A percentile compares a stretch with the other conserved stretches of the same genome.
Evolutionary conservation across 2,113 vertebrate species (phyloP).

Genomic region (Muntiacus reevesi): DNA sequence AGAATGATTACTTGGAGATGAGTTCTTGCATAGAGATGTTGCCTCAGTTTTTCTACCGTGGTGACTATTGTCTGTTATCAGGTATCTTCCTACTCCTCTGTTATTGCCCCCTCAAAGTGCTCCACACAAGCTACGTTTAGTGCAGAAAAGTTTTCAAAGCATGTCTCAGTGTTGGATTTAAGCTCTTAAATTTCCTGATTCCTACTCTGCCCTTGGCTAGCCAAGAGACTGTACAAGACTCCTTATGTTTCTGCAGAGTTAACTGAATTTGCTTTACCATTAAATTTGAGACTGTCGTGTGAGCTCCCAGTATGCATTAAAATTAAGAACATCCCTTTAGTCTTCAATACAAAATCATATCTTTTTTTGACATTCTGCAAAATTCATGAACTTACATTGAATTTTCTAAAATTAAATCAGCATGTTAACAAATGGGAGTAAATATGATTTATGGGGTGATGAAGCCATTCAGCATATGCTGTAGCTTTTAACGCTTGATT

Average conservation of each 20-base stretch:
- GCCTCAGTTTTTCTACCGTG: not conserved
- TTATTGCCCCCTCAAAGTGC: not conserved
- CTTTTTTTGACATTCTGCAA: conserved; percentile 44
- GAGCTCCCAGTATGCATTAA: conserved; percentile 31
- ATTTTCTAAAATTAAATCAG: conserved; percentile 65
- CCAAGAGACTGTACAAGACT: conserved; percentile 17
- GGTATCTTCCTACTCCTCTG: not conserved
- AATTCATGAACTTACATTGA: conserved; percentile 63
- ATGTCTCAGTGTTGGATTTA: conserved; percentile 1
- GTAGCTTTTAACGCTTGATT: conserved; percentile 54
- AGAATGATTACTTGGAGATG: not conserved
- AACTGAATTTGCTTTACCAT: conserved; percentile 61
- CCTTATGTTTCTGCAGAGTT: conserved; percentile 64
- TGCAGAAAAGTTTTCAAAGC: conserved; percentile 1
- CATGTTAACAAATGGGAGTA: conserved; percentile 52
- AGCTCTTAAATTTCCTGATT: not conserved
- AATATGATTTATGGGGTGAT: conserved; percentile 57
- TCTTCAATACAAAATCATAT: conserved; percentile 41
- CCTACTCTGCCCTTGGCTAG: conserved; percentile 30
- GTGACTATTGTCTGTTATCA: not conserved
- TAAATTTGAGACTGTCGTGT: conserved; percentile 58
- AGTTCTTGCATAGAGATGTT: not conserved
- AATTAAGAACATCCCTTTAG: conserved; percentile 42
- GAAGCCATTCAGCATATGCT: conserved; percentile 17
- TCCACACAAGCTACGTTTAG: not conserved